A percentile compares a stretch with the other conserved stretches of the same genome.
These are phyloP conservation scores for Leucozona laternaria DNA, from an alignment of 2,888 invertebrate species.

Conservation along the genomic window DNA sequence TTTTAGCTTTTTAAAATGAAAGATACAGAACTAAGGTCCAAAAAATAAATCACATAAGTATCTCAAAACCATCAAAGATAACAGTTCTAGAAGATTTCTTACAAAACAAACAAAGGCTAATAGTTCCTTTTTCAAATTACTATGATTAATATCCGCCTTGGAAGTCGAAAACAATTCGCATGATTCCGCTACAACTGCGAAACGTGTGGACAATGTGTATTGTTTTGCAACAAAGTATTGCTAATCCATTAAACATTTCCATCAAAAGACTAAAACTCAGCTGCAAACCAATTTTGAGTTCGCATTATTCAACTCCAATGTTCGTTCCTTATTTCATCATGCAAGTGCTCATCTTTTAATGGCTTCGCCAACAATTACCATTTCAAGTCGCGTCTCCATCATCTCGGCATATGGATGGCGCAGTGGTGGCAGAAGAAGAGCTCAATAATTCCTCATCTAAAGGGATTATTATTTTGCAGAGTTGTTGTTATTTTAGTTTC, in stretches of 20 bases:
- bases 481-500: slow-evolving; percentile 1
- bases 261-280: slow-evolving; percentile 23
- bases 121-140: background rate
- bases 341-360: slow-evolving; percentile 61
- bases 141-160: background rate
- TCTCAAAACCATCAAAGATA: background rate
- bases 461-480: slow-evolving; percentile 43
- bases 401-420: no score
- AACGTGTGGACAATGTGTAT: background rate
- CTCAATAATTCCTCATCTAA: background rate
- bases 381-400: slow-evolving; percentile 31
- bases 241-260: slow-evolving; percentile 30
- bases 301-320: slow-evolving; percentile 11
- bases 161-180: background rate
- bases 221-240: slow-evolving; percentile 30
- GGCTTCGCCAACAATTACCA: slow-evolving; percentile 64
- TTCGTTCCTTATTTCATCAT: background rate
- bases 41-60: background rate
- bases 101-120: background rate
- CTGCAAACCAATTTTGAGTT: slow-evolving; percentile 23
- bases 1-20: no score
- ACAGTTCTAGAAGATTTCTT: background rate
- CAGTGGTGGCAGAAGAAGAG: background rate
- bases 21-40: no score
- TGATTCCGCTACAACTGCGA: background rate